These are phyloP conservation scores for Nemotelus pantherinus DNA, from an alignment of 2,888 invertebrate genomes.

Conservation along the genomic window DNA sequence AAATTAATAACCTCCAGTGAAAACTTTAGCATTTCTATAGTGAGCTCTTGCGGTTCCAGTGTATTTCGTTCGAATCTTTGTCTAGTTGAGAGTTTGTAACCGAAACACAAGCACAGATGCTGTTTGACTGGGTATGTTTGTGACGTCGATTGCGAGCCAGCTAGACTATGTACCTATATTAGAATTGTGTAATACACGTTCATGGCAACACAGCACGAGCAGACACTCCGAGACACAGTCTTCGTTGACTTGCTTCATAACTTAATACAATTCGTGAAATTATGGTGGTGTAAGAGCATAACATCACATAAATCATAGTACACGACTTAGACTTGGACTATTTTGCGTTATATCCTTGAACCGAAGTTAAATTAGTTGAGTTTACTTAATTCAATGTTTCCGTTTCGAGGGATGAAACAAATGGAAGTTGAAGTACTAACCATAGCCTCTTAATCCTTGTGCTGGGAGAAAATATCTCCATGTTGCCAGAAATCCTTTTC, in stretches of 20 bases:
- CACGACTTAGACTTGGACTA: slow-evolving; percentile 38
- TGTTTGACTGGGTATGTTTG: no score
- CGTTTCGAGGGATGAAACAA: slow-evolving; percentile 40
- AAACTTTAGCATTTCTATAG: slow-evolving; percentile 28
- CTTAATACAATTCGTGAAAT: slow-evolving; percentile 29
- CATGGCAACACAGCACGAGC: no score
- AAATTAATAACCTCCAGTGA: slow-evolving; percentile 34
- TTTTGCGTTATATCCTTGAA: slow-evolving; percentile 48
- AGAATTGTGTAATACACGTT: no score
- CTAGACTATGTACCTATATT: no score
- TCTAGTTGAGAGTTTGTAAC: no score
- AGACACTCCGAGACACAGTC: no score
- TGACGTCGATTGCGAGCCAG: no score
- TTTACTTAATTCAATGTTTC: slow-evolving; percentile 49
- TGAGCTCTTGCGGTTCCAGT: no score
- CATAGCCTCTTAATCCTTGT: slow-evolving; percentile 35
- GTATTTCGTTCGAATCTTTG: no score
- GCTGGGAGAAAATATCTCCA: slow-evolving; percentile 13
- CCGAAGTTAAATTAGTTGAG: slow-evolving; percentile 49
- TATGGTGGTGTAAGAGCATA: slow-evolving; percentile 33
- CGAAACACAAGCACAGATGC: no score
- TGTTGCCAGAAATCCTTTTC: slow-evolving; percentile 35
- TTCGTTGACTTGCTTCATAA: neutral
- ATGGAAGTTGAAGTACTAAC: slow-evolving; percentile 35
- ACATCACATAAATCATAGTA: slow-evolving; percentile 45